Percentiles rank a stretch among this genome's conserved stretches.
Conservation (phyloP, 2,113 vertebrate species). For the Stegostoma tigrinum region DNA sequence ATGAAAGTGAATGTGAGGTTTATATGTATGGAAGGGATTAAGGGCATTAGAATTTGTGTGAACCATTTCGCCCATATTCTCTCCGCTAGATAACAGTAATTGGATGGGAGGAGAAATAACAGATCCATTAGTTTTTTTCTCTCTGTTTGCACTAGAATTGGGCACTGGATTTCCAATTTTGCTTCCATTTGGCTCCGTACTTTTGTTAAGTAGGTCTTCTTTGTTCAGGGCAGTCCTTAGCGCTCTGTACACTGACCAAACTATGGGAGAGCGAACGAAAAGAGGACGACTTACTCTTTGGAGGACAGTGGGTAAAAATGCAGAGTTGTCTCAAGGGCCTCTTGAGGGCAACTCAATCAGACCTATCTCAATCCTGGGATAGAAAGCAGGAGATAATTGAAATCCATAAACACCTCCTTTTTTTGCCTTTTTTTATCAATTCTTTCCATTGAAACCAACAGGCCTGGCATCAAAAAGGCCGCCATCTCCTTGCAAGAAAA, state of each 20-base stretch:
- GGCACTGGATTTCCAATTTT: conserved; percentile 83
- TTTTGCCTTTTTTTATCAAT: conserved; percentile 59
- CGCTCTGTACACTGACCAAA: conserved; percentile 68
- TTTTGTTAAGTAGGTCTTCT: conserved; percentile 69
- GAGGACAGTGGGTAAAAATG: conserved; percentile 53
- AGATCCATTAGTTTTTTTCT: conserved; percentile 70
- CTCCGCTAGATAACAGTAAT: conserved; percentile 76
- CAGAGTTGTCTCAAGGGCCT: conserved; percentile 67
- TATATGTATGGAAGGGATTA: conserved; percentile 87
- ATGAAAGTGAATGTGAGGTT: conserved; percentile 68
- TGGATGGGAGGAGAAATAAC: conserved; percentile 84
- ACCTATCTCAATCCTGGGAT: conserved; percentile 67
- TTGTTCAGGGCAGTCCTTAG: conserved; percentile 67
- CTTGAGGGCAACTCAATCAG: conserved; percentile 69
- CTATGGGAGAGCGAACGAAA: conserved; percentile 75
- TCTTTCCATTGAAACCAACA: conserved; percentile 63
- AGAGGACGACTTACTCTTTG: conserved; percentile 53
- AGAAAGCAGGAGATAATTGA: conserved; percentile 69
- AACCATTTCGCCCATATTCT: conserved; percentile 72
- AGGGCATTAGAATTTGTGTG: conserved; percentile 76
- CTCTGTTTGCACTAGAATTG: conserved; percentile 85
- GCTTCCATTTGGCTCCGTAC: conserved; percentile 64
- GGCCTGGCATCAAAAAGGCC: conserved; percentile 74
- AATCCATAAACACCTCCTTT: conserved; percentile 75
- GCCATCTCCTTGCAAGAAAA: conserved; percentile 66